Conservation (phyloP, 2,797 vertebrate species). For the Botia kubotai region DNA sequence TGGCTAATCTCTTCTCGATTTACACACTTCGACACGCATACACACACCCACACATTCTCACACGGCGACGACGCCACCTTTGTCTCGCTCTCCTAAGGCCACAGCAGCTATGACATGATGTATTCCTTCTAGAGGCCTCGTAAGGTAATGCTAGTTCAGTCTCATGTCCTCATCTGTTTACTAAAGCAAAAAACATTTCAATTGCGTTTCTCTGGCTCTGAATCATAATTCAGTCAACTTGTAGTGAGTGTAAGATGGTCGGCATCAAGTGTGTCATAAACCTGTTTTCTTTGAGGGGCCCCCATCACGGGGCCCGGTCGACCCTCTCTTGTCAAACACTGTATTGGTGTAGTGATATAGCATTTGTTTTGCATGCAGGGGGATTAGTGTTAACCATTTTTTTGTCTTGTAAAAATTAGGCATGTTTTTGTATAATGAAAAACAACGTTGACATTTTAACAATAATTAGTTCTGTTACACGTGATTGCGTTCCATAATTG, state of each 20-base stretch:
- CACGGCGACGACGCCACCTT: conserved; percentile 21
- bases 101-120: conserved; percentile 34
- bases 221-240: conserved; percentile 2
- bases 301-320: no score
- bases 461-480: no score
- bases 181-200: conserved; percentile 2
- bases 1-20: conserved; percentile 36
- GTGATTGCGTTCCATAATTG: no score
- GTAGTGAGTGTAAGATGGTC: not conserved
- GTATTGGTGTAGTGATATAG: not conserved
- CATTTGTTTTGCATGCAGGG: not conserved
- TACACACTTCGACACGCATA: conserved; percentile 17
- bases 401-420: no score
- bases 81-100: conserved; percentile 27
- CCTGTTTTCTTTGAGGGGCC: not conserved
- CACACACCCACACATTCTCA: conserved; percentile 16
- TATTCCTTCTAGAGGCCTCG: conserved; percentile 20
- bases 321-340: not conserved
- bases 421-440: no score
- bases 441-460: no score
- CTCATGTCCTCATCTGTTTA: conserved; percentile 24
- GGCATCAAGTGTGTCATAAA: not conserved
- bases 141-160: conserved; percentile 15
- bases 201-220: not conserved
- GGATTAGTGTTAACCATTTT: no score